These are phyloP conservation scores for Seira ritae DNA, from an alignment of 2,888 invertebrate species.

Conservation along the genomic window DNA sequence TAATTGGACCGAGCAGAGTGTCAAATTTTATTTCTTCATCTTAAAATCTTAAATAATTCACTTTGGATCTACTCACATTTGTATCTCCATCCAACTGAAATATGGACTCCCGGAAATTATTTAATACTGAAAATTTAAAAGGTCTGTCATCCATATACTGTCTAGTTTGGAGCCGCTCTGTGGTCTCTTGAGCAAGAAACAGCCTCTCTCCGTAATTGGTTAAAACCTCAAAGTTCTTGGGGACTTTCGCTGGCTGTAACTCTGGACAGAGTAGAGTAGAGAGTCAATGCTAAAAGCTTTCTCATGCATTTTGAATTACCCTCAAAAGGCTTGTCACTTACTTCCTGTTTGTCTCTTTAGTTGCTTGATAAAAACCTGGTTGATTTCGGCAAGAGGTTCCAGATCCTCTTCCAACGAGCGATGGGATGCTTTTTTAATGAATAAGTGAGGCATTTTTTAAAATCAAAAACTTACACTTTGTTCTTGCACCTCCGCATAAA, in stretches of 20 bases:
- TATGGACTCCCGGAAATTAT: conserved; percentile 54
- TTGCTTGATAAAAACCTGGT: conserved; percentile 62
- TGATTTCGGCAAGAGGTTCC: conserved; percentile 53
- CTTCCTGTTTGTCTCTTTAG: conserved; percentile 54
- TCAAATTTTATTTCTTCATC: not conserved
- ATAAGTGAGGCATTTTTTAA: not conserved
- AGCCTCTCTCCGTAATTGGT: conserved; percentile 74
- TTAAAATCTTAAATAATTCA: not conserved
- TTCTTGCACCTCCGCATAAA: not conserved
- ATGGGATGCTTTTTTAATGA: conserved; percentile 39
- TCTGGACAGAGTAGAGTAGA: conserved; percentile 36
- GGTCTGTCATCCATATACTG: conserved; percentile 59
- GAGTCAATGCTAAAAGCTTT: not conserved
- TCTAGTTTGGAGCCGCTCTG: conserved; percentile 73
- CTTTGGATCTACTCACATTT: conserved; percentile 40
- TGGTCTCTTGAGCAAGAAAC: conserved; percentile 75
- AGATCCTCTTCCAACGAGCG: conserved; percentile 57
- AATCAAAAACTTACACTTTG: not conserved
- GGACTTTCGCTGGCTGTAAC: conserved; percentile 53
- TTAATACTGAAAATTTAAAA: conserved; percentile 64
- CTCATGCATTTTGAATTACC: no score
- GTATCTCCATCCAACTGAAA: conserved; percentile 63
- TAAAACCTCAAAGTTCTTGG: conserved; percentile 77
- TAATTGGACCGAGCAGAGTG: no score
- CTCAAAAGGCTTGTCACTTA: conserved; percentile 13